Conservation (phyloP, 2,113 vertebrate species). For the Tenebrosternarchus preto region DNA sequence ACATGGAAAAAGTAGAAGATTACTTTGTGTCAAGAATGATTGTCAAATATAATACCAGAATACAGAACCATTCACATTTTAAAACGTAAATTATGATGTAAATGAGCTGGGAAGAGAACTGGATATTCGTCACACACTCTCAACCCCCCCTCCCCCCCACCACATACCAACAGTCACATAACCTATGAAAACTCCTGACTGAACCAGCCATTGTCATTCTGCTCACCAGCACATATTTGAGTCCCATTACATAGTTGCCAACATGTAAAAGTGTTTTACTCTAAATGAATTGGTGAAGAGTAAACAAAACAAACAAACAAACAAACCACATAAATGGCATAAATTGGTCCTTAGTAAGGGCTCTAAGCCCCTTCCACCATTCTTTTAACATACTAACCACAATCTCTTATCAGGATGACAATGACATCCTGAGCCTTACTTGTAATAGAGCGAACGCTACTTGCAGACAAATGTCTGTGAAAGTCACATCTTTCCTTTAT, state of each 20-base stretch:
- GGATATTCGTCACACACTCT: background rate
- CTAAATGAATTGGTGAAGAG: constrained; percentile 2
- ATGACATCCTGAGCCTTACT: background rate
- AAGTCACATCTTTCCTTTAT: constrained; percentile 11
- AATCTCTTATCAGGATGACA: constrained; percentile 7
- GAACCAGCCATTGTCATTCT: constrained; percentile 2
- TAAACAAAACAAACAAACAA: constrained; percentile 24
- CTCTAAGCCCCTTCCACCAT: constrained; percentile 26
- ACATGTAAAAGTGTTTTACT: constrained; percentile 15
- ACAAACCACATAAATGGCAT: constrained; percentile 11
- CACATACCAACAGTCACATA: constrained; percentile 5
- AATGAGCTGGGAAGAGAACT: constrained; percentile 15
- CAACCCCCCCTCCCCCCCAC: background rate
- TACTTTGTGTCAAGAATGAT: constrained; percentile 31
- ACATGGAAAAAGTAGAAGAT: constrained; percentile 63
- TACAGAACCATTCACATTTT: constrained; percentile 46
- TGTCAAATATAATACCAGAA: constrained; percentile 61
- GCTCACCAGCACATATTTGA: constrained; percentile 15
- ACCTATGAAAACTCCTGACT: constrained; percentile 13
- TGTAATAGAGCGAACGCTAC: constrained; percentile 17
- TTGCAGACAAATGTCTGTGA: constrained; percentile 43
- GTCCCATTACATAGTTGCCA: constrained; percentile 20
- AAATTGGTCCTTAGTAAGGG: constrained; percentile 39
- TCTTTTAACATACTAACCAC: constrained; percentile 35
- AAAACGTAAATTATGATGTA: constrained; percentile 30